These are phyloP conservation scores for Nesidiocoris tenuis DNA, from an alignment of 2,888 invertebrate genomes.

Conservation along the genomic window DNA sequence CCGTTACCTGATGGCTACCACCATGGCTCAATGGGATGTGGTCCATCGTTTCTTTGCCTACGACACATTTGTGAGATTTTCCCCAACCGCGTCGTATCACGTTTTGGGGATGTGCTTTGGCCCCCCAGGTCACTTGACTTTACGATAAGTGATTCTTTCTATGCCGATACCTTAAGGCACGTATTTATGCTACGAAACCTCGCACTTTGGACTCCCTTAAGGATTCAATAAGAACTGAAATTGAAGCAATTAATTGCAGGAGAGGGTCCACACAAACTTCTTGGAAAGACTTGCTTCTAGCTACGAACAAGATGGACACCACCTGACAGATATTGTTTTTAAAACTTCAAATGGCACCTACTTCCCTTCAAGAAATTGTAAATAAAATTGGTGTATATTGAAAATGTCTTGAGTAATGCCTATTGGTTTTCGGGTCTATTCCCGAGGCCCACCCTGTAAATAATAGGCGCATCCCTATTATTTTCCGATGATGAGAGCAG, in stretches of 20 bases:
- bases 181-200: too few relatives aligned
- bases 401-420: background rate
- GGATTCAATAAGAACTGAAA: background rate
- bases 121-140: conserved; percentile 8
- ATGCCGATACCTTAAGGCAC: background rate
- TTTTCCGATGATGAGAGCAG: too few relatives aligned
- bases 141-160: conserved; percentile 1
- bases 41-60: too few relatives aligned
- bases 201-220: background rate
- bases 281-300: conserved; percentile 7
- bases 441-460: too few relatives aligned
- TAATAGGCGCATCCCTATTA: too few relatives aligned
- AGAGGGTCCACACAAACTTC: conserved; percentile 10
- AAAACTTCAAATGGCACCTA: background rate
- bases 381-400: background rate
- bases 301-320: background rate
- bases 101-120: conserved; percentile 8
- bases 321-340: background rate
- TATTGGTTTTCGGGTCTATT: too few relatives aligned
- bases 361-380: background rate
- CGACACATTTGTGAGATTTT: too few relatives aligned
- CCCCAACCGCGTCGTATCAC: conserved; percentile 8
- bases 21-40: too few relatives aligned
- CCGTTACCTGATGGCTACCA: too few relatives aligned
- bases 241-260: too few relatives aligned